These are phyloP conservation scores for Norana najaformis DNA, from an alignment of 2,888 invertebrate species.

Conservation along the genomic window DNA sequence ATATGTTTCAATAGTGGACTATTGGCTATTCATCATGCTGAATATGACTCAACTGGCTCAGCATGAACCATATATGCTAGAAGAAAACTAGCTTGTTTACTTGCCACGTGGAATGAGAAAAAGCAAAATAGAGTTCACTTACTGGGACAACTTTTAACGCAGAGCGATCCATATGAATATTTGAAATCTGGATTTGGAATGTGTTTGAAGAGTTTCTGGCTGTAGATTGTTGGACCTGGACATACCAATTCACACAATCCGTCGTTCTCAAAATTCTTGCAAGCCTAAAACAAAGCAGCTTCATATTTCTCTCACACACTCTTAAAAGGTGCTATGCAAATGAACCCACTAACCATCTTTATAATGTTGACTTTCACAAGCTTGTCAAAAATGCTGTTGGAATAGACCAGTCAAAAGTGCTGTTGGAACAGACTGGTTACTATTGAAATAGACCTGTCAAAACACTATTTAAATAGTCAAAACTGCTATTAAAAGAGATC, in stretches of 20 bases:
- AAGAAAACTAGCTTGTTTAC: no score
- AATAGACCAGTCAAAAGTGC: not conserved
- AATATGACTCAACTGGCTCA: no score
- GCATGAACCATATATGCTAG: no score
- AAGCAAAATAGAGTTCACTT: not conserved
- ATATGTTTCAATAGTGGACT: no score
- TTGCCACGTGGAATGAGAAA: not conserved
- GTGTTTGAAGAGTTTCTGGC: not conserved
- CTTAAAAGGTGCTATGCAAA: not conserved
- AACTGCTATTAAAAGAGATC: no score
- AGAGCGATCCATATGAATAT: conserved; percentile 35
- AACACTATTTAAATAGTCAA: no score
- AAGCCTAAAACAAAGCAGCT: conserved; percentile 69
- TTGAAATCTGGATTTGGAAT: conserved; percentile 25
- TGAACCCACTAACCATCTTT: conserved; percentile 68
- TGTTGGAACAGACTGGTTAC: no score
- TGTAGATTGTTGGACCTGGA: conserved; percentile 80
- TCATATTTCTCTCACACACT: not conserved
- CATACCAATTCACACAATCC: conserved; percentile 95
- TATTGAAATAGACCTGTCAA: no score
- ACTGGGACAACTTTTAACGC: conserved; percentile 36
- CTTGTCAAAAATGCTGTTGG: not conserved
- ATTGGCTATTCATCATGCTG: no score
- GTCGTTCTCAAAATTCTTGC: conserved; percentile 91
- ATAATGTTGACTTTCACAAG: conserved; percentile 71